phyloP scores from a whole-genome alignment of 2,888 invertebrate species.

The Dioctria linearis region DNA sequence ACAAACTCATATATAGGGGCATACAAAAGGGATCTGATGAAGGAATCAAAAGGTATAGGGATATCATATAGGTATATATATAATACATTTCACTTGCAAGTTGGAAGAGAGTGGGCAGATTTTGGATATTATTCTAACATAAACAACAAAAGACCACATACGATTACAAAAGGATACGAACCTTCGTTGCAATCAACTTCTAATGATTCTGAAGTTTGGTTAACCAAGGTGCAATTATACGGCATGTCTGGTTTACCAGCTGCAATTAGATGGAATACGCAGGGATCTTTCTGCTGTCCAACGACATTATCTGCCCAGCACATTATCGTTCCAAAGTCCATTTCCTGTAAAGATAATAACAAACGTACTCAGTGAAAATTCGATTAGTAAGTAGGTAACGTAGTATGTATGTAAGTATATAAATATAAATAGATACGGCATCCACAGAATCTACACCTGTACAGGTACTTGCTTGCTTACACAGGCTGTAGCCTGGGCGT shows the following conservation, averaged over 20 bases:
- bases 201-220: slow-evolving; percentile 83
- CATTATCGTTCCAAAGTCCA: slow-evolving; percentile 84
- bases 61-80: background rate
- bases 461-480: too few species aligned
- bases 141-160: slow-evolving; percentile 1
- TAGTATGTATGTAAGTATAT: background rate
- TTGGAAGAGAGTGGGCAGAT: slow-evolving; percentile 16
- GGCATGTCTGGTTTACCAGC: slow-evolving; percentile 86
- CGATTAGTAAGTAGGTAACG: slow-evolving; percentile 16
- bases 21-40: background rate
- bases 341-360: slow-evolving; percentile 71
- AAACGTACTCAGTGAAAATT: slow-evolving; percentile 45
- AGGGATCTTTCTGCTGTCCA: slow-evolving; percentile 81
- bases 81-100: background rate
- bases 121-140: slow-evolving; percentile 40
- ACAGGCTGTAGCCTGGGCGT: too few species aligned
- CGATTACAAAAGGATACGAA: slow-evolving; percentile 58
- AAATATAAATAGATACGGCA: background rate
- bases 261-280: slow-evolving; percentile 83
- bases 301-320: slow-evolving; percentile 83
- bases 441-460: too few species aligned
- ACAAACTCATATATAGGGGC: slow-evolving; percentile 10
- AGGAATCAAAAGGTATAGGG: background rate
- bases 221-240: slow-evolving; percentile 82
- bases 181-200: slow-evolving; percentile 81